Base-by-base conservation (phyloP, 2,113 vertebrate species). In the Ammodytes marinus region DNA sequence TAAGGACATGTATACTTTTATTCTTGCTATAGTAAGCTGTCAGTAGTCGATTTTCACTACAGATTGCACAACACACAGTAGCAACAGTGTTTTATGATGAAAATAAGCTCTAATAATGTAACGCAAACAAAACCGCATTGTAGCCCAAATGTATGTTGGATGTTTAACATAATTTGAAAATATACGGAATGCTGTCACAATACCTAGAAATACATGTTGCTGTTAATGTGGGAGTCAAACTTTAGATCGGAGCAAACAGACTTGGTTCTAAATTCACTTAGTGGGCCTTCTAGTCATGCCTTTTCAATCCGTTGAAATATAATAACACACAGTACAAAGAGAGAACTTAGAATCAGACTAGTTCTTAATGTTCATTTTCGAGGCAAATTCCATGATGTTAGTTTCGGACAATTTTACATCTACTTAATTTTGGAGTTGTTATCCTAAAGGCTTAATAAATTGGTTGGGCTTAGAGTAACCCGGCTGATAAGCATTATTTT, bases 21-120 rank as follows among this genome's bases (percentile, higher is more conserved):
- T 45, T 53, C 2, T 5, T 8, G 58, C 69, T 60, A 40, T 19
- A 52, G 66, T 13, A 55, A 64, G 14, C 46, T 47, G 5, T 10
- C 17, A 15, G 3, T n/a, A n/a, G n/a, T n/a, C n/a, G n/a, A n/a
- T n/a, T n/a, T n/a, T n/a, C n/a, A n/a, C n/a, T n/a, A n/a, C 60
- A 53, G 8, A 74, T 49, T 78, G 79, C 68, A 82, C 80, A 90
- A 79, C 61, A 37, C 49, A 71, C 57, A 69, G 89, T 89, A 90
- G 81, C 84, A 89, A 52, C 80, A 79, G 79, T 77, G 68, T 86
- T 85, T 87, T 71, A 55, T 67, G 73, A 64, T 52, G 6, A 59
- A 27, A 77, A 81, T 49, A 39, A 69, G 58, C 67, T 87, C 84
- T 77, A 54, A 73, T 65, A 61, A 27, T 60, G 64, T 84, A 64